Evolutionary conservation across 2,888 invertebrate species (phyloP).

Genomic region (Neocrepidodera transversa): DNA sequence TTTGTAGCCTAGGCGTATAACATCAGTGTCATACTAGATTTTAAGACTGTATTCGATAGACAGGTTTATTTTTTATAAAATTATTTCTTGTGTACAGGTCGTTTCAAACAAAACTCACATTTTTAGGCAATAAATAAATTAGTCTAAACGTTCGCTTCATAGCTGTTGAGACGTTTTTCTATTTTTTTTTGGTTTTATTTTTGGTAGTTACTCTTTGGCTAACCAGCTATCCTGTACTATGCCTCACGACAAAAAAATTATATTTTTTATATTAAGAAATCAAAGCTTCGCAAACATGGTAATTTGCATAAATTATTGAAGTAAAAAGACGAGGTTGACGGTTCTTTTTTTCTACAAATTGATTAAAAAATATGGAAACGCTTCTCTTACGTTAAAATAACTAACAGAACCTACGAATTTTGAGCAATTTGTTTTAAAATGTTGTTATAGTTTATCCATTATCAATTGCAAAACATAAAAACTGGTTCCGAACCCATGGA

Average conservation of each 20-base stretch:
- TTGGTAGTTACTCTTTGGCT: constrained; percentile 18
- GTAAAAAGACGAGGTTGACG: too few species aligned
- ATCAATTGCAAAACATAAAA: too few species aligned
- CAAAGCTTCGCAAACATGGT: constrained; percentile 22
- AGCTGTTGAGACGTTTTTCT: constrained; percentile 20
- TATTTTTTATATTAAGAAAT: constrained; percentile 33
- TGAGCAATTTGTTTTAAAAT: too few species aligned
- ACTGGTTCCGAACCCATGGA: too few species aligned
- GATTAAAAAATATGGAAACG: too few species aligned
- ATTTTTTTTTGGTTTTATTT: constrained; percentile 20
- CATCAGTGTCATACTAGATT: constrained; percentile 39
- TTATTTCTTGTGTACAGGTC: constrained; percentile 30
- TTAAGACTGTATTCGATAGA: constrained; percentile 42
- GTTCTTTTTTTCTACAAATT: too few species aligned
- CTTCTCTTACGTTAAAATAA: too few species aligned
- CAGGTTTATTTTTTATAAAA: constrained; percentile 37
- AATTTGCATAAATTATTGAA: too few species aligned
- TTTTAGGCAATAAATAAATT: constrained; percentile 4
- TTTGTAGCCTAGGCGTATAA: constrained; percentile 30
- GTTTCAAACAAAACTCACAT: constrained; percentile 19
- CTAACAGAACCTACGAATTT: too few species aligned
- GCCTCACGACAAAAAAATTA: constrained; percentile 25
- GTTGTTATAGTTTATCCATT: too few species aligned
- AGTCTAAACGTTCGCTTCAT: constrained; percentile 5
- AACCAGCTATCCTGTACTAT: constrained; percentile 21